Evolutionary conservation across 1,140 invertebrate species (phyloP), one percentile per base, ranked within the genome.

Genomic region (Palaemon carinicauda): DNA sequence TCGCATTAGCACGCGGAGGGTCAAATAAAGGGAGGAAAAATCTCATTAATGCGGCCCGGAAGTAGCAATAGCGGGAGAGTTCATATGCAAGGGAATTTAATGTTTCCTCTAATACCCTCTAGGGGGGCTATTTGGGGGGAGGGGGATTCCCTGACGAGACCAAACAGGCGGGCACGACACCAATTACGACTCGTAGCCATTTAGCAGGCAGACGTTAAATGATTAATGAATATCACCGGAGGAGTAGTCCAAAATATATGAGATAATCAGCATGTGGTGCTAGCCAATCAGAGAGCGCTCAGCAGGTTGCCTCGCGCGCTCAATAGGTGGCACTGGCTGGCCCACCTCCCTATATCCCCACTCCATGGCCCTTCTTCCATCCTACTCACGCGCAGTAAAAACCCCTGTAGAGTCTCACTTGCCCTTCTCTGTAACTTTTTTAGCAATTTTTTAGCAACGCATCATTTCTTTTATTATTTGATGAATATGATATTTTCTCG

Each of bases 171-270:
- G 53, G 77, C 77, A 80, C 77, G 53, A 80, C 77, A 80, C 77
- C 77, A 80, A 80, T 80, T 80, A 56, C 77, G 53, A 60, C 77
- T 80, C 77, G 33, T 53, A 80, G 77, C 77, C 77, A 80, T 80
- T 80, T 80, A 80, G 77, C 53, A 54, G 52, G 51, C 77, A 80
- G 77, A 80, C 77, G 77, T 56, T 80, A 80, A 80, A 80, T 80
- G 77, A 80, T 80, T 80, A 80, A 80, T 80, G 77, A 80, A 80
- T 80, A 56, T 80, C 77, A 80, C 77, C 77, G 52, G 77, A 80
- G 77, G 77, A 80, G 77, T 80, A 80, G 77, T 80, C 77, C 77
- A 80, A 80, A 80, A 80, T 80, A 80, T 80, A 80, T 80, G 77
- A 80, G 77, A 80, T 80, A 80, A 80, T 80, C 77, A 80, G 77